Evolutionary conservation across 2,797 vertebrate species (phyloP).

Genomic region (Bryconaethiops microstoma): DNA sequence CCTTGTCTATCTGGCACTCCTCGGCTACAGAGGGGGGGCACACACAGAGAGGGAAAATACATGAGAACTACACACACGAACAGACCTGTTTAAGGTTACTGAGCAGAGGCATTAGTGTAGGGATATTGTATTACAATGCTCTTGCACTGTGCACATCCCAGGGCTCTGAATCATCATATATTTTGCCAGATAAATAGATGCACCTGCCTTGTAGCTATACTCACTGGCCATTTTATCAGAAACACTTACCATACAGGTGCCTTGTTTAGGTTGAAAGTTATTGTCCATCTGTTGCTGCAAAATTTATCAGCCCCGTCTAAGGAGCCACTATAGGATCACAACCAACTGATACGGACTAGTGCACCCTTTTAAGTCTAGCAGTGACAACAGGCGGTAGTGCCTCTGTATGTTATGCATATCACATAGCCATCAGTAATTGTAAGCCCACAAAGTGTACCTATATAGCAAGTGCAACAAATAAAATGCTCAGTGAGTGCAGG

Average conservation of each 20-base stretch:
- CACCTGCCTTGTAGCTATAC: neutral
- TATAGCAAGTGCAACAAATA: too few species aligned
- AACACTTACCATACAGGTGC: neutral
- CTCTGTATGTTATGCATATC: too few species aligned
- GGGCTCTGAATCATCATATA: neutral
- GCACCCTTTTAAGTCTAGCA: too few species aligned
- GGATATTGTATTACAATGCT: neutral
- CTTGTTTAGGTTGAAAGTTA: too few species aligned
- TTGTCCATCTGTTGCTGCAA: too few species aligned
- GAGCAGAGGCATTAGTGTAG: neutral
- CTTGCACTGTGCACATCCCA: neutral
- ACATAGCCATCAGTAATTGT: too few species aligned
- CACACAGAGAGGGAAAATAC: neutral
- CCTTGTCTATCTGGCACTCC: conserved; percentile 88
- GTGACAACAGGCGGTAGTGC: too few species aligned
- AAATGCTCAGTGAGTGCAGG: too few species aligned
- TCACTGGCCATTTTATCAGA: neutral
- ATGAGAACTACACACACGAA: neutral
- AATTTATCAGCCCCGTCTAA: too few species aligned
- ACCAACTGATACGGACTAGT: too few species aligned
- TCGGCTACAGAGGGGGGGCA: conserved; percentile 75
- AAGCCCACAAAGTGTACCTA: too few species aligned
- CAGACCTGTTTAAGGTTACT: neutral
- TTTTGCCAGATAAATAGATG: neutral
- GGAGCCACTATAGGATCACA: too few species aligned